Evolutionary conservation across 2,888 invertebrate species (phyloP), one percentile per base, ranked within the genome.

Genomic region (Caenorhabditis sulstoni): DNA sequence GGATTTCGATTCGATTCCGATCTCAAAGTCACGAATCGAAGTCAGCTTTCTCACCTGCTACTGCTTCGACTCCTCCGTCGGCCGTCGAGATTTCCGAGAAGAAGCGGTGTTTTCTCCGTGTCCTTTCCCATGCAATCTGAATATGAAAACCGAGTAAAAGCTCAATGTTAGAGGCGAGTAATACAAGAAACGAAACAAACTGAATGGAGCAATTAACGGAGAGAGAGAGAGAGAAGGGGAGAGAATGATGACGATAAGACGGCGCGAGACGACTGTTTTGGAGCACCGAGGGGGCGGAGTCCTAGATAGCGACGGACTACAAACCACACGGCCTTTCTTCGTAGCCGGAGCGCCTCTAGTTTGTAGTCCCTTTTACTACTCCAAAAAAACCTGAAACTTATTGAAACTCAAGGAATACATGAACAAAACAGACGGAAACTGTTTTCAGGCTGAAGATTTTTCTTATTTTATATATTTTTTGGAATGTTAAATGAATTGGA

Each of bases 251-350:
- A 37, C 52, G 68, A 68, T n/a, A n/a, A n/a, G n/a, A n/a, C n/a
- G n/a, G n/a, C n/a, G 23, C 66, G 65, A 66, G 67, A 59, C 59
- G 29, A 61, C 68, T 68, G 59, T 59, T 68, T 68, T 68, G 59
- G 68, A 52, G 59, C 61, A 58, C 58, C 58, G 49, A 18, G 37
- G 23, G 52, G 68, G 68, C 68, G 68, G 68, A 39, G 67, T 52
- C n/a, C 12, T 14, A 59, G 59, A 61, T 59, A 59, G n/a, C n/a
- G n/a, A 68, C 49, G 68, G 53, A 29, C 29, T n/a, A 53, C 68
- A 67, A 57, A 50, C n/a, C 37, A 45, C 35, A 37, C 41, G 41
- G 41, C 11, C 7, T 11, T 11, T n/a, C n/a, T n/a, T 14, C 41
- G 14, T 29, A 29, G 29, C 41, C 7, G 11, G 14, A 41, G 11